Conservation (phyloP, 2,888 invertebrate species). For the Tholera decimalis region DNA sequence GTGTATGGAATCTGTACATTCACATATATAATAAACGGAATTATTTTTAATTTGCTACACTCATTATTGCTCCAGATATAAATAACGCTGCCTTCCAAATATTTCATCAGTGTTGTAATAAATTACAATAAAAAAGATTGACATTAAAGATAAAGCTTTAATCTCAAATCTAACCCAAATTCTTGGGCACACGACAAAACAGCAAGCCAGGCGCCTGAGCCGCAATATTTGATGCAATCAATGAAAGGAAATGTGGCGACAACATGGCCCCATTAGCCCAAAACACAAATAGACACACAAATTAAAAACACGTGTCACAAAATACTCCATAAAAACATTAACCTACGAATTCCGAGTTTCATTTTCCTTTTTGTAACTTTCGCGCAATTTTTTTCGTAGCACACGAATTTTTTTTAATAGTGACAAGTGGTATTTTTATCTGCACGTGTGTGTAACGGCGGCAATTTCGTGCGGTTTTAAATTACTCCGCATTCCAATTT, state of each 20-base stretch:
- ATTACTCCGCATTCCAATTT: constrained; percentile 85
- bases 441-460: constrained; percentile 85
- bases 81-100: not conserved
- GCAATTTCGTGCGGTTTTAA: constrained; percentile 88
- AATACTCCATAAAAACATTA: constrained; percentile 62
- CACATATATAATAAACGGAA: no score
- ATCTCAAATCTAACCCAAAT: constrained; percentile 33
- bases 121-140: not conserved
- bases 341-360: constrained; percentile 58
- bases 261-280: constrained; percentile 83
- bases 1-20: no score
- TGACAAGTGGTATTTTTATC: constrained; percentile 76
- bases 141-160: constrained; percentile 22
- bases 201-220: constrained; percentile 69
- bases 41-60: not conserved
- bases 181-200: constrained; percentile 55
- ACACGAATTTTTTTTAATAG: constrained; percentile 62
- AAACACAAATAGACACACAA: constrained; percentile 72
- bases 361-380: constrained; percentile 69
- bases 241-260: constrained; percentile 82
- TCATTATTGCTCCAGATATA: not conserved
- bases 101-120: not conserved
- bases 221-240: constrained; percentile 81
- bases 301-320: constrained; percentile 86
- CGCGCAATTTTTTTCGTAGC: constrained; percentile 58